phyloP scores from a whole-genome alignment of 2,113 vertebrate species.

The Paedocypris sp. region DNA sequence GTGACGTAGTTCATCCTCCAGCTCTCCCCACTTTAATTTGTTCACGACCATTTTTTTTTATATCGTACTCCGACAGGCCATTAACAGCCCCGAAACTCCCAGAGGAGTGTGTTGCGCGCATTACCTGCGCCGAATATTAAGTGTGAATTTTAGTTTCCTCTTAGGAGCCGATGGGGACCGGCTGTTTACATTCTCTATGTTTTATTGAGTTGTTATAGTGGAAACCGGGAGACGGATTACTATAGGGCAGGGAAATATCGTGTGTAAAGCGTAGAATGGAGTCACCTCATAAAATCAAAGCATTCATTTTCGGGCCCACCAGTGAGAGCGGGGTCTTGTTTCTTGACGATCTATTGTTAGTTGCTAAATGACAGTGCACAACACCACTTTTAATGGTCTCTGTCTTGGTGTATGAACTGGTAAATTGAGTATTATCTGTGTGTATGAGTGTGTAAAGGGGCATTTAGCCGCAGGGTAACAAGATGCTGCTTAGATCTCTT shows the following conservation, averaged over 20 bases:
- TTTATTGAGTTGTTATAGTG: slow-evolving; percentile 1
- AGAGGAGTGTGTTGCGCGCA: background rate
- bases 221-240: background rate
- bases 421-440: background rate
- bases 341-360: no score
- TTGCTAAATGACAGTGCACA: background rate
- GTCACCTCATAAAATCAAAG: no score
- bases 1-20: background rate
- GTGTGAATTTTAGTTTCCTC: background rate
- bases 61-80: background rate
- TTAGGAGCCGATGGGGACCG: background rate
- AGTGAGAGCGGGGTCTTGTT: no score
- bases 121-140: slow-evolving; percentile 9
- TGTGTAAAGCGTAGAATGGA: background rate
- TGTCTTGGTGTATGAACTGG: background rate
- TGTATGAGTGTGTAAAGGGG: background rate
- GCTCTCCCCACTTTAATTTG: background rate
- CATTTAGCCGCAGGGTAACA: background rate
- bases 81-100: background rate
- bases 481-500: slow-evolving; percentile 10
- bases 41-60: background rate
- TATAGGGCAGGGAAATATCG: background rate
- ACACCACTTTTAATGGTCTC: background rate
- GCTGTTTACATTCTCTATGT: background rate
- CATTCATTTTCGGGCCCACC: no score